Percentiles rank a stretch among this genome's conserved stretches.
These are phyloP conservation scores for Agapetus fuscipes DNA, from an alignment of 2,888 invertebrate genomes.

Conservation along the genomic window DNA sequence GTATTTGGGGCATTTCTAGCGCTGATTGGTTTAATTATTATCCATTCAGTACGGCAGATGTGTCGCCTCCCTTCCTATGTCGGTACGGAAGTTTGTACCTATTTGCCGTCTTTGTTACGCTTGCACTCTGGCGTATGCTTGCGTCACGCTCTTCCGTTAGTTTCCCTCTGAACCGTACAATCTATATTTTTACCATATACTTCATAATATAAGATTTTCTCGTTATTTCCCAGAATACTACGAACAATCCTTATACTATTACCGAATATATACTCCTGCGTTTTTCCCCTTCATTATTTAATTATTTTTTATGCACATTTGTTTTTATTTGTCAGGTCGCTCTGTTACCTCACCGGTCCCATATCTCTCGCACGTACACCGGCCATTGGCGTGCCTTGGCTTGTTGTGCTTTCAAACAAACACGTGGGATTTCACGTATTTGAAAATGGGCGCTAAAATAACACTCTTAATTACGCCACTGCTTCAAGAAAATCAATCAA, in stretches of 20 bases:
- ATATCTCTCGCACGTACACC: background rate
- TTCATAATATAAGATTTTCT: no score
- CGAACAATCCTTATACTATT: no score
- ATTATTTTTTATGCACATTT: background rate
- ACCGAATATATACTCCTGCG: no score
- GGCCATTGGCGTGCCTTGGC: background rate
- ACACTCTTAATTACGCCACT: no score
- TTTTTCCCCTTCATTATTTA: conserved; percentile 1
- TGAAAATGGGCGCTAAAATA: no score
- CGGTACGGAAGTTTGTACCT: conserved; percentile 4
- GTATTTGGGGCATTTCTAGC: background rate
- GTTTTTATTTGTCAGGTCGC: background rate
- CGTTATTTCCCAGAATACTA: no score
- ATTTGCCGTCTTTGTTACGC: conserved; percentile 13
- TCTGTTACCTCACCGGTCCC: background rate
- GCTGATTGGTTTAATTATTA: background rate
- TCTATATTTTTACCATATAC: no score
- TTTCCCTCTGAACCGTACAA: no score
- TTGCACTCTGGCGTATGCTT: background rate
- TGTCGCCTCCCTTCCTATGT: conserved; percentile 4
- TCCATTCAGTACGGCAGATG: conserved; percentile 10
- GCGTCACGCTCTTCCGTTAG: conserved; percentile 1
- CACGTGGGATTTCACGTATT: conserved; percentile 5
- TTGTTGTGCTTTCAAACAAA: background rate
- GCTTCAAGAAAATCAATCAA: no score